Conservation (phyloP, 2,113 vertebrate genomes). For the Melierax canorus region DNA sequence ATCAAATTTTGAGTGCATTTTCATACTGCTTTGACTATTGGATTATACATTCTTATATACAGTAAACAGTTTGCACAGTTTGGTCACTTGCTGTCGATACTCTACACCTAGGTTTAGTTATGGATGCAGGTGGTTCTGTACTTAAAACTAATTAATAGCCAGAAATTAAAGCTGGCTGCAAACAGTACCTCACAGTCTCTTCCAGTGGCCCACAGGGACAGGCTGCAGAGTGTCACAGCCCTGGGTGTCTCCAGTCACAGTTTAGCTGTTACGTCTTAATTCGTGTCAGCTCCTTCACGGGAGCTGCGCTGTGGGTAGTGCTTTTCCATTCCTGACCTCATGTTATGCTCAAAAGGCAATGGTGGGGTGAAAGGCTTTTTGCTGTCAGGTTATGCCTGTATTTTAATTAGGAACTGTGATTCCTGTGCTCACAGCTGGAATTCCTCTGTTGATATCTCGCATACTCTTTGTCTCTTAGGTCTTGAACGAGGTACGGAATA, state of each 20-base stretch:
- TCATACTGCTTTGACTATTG: neutral
- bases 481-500: constrained; percentile 94
- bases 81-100: neutral
- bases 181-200: neutral
- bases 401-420: neutral
- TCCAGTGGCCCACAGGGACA: neutral
- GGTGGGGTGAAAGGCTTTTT: neutral
- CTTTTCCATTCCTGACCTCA: neutral
- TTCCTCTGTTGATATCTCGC: neutral
- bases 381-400: neutral
- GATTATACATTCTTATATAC: neutral
- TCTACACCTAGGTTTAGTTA: neutral
- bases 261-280: neutral
- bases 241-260: neutral
- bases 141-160: neutral
- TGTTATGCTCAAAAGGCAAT: neutral
- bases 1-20: neutral
- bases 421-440: neutral
- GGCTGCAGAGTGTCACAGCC: neutral
- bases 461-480: constrained; percentile 65
- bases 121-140: neutral
- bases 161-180: neutral
- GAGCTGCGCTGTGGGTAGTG: neutral
- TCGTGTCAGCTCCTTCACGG: neutral
- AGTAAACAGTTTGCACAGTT: neutral